Conservation (phyloP, 2,113 vertebrate species). For the Cephalopterus ornatus region DNA sequence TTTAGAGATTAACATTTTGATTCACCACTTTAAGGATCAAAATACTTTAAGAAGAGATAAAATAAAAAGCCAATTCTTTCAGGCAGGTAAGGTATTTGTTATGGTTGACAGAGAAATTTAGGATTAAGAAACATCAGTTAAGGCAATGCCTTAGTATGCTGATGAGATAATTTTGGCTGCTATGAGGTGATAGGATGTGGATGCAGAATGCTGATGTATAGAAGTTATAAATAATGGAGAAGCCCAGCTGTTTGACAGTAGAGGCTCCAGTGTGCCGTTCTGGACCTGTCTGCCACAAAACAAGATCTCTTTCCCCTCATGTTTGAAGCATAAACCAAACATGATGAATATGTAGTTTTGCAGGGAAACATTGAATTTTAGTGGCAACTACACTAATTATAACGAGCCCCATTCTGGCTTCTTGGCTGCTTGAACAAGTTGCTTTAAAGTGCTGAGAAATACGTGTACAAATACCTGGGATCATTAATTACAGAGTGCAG, state of each 20-base stretch:
- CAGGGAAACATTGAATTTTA: not conserved
- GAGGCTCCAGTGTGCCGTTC: not conserved
- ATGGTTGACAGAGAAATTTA: not conserved
- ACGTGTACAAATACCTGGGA: not conserved
- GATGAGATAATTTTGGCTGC: not conserved
- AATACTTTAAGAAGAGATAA: not conserved
- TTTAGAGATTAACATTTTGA: not conserved
- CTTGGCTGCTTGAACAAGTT: not conserved
- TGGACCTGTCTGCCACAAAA: not conserved
- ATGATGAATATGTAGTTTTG: not conserved
- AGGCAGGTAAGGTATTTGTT: not conserved
- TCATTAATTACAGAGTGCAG: not conserved
- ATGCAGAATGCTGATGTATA: not conserved
- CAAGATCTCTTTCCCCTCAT: not conserved
- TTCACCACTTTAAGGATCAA: not conserved
- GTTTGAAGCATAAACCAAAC: not conserved
- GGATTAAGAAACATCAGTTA: not conserved
- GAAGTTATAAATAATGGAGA: not conserved
- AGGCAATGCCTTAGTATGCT: not conserved
- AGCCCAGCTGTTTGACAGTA: not conserved
- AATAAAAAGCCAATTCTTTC: not conserved
- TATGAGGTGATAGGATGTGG: not conserved
- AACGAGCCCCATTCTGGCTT: not conserved
- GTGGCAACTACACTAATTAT: not conserved
- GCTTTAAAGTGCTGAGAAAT: not conserved